Base-by-base conservation (phyloP, 1,140 invertebrate species). In the Diuraphis noxia region DNA sequence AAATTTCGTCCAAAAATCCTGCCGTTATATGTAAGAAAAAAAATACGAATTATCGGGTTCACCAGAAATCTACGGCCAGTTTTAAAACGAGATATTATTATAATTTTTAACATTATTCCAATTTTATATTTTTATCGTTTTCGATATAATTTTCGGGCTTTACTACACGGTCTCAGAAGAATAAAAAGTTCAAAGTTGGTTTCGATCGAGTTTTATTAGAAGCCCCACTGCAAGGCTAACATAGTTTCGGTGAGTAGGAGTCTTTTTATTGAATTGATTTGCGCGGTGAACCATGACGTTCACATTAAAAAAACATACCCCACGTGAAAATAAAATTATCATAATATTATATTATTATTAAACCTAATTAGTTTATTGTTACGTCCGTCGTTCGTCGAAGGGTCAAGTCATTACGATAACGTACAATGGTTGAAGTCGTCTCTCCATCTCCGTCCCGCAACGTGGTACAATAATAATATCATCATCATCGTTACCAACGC, bases 211-310 rank as follows among this genome's bases (percentile, higher is more conserved):
- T 30, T n/a, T 17, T n/a, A n/a, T 63, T 63, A n/a, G 5, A n/a
- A 63, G 4, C 10, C 30, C 10, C 30, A 3, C 30, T 30, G 0
- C 30, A 17, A 17, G 0, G n/a, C 13, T 17, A 72, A 72, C 6
- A 5, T 13, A n/a, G 56, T n/a, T 63, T 72, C 4, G n/a, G 56
- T 17, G 30, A 63, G 5, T n/a, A 63, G 56, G 5, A 63, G 4
- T n/a, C 0, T 30, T n/a, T 63, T 63, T 63, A 63, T n/a, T 4
- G 5, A n/a, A 13, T 13, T 13, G 3, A 63, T 63, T n/a, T 63
- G 3, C 56, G 10, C 10, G 10, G 0, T n/a, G 30, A 0, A 13
- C 3, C n/a, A n/a, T n/a, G n/a, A n/a, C n/a, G n/a, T 0, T 63
- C 56, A 4, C 13, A 4, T 30, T 63, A n/a, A 13, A n/a, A 63